A percentile compares a stretch with the other conserved stretches of the same genome.
Evolutionary conservation across 2,888 invertebrate genomes (phyloP).

Genomic region (Drosophila ustulata): DNA sequence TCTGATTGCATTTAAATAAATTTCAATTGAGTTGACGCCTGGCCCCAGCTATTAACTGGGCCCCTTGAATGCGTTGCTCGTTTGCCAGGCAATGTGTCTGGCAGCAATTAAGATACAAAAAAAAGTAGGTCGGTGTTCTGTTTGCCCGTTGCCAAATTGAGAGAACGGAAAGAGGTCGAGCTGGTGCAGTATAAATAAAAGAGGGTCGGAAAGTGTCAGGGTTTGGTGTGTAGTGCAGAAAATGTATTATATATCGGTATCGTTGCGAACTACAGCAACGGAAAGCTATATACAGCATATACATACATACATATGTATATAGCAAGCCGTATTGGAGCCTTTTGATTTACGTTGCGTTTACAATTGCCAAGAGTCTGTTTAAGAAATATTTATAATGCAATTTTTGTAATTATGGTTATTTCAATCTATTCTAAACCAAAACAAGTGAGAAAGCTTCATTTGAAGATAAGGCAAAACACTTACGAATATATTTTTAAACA

Average conservation of each 20-base stretch:
- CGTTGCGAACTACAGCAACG: slow-evolving; percentile 23
- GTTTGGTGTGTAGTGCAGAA: slow-evolving; percentile 19
- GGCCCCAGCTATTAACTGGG: slow-evolving; percentile 50
- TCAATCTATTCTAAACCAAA: too few species aligned
- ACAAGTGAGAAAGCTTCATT: too few species aligned
- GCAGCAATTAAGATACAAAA: slow-evolving; percentile 54
- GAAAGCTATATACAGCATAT: background rate
- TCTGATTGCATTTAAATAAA: slow-evolving; percentile 77
- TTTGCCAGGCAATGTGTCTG: slow-evolving; percentile 21
- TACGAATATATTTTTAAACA: too few species aligned
- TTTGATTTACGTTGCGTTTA: slow-evolving; percentile 44
- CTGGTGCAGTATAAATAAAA: background rate
- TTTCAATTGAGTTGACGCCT: slow-evolving; percentile 73
- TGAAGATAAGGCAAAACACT: too few species aligned
- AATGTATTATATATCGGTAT: slow-evolving; percentile 49
- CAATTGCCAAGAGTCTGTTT: slow-evolving; percentile 36
- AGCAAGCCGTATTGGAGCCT: slow-evolving; percentile 6
- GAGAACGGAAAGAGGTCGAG: slow-evolving; percentile 16
- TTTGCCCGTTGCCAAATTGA: slow-evolving; percentile 57
- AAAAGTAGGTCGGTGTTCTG: slow-evolving; percentile 47
- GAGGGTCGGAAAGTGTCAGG: slow-evolving; percentile 12
- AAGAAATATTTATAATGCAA: slow-evolving; percentile 17
- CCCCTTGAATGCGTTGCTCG: slow-evolving; percentile 32
- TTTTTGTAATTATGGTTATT: background rate
- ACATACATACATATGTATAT: too few species aligned